phyloP scores from a whole-genome alignment of 2,113 vertebrate genomes.

The Calidris pygmaea region DNA sequence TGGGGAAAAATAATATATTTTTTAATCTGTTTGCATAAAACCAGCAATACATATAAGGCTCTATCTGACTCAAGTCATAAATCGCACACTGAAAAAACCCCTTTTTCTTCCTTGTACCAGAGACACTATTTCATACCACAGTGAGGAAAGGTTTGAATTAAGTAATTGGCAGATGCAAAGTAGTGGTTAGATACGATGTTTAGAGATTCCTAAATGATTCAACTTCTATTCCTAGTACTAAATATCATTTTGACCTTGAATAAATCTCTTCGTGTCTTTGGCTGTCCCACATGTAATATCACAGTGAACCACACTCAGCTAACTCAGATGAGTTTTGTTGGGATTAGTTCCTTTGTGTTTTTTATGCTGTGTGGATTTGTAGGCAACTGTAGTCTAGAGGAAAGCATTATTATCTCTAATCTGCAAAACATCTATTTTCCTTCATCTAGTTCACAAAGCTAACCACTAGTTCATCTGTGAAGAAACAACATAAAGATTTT shows the following conservation, averaged over 20 bases:
- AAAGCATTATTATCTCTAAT: not conserved
- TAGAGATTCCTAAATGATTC: not conserved
- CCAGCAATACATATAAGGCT: not conserved
- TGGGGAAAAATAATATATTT: not conserved
- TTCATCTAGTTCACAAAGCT: not conserved
- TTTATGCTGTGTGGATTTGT: not conserved
- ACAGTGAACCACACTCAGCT: not conserved
- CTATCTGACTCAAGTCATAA: not conserved
- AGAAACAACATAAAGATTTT: not conserved
- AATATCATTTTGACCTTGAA: not conserved
- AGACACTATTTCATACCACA: not conserved
- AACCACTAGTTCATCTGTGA: not conserved
- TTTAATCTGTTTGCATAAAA: not conserved
- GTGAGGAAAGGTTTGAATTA: not conserved
- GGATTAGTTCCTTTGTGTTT: not conserved
- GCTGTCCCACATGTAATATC: not conserved
- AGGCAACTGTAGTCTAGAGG: not conserved
- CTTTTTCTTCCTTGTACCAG: not conserved
- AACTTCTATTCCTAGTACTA: not conserved
- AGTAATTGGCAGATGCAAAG: not conserved
- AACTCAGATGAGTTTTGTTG: not conserved
- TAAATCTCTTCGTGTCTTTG: not conserved
- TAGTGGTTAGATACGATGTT: not conserved
- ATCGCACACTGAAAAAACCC: not conserved
- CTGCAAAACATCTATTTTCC: not conserved